These are phyloP conservation scores for Drosophila emarginata DNA, from an alignment of 2,888 invertebrate genomes.

Conservation along the genomic window DNA sequence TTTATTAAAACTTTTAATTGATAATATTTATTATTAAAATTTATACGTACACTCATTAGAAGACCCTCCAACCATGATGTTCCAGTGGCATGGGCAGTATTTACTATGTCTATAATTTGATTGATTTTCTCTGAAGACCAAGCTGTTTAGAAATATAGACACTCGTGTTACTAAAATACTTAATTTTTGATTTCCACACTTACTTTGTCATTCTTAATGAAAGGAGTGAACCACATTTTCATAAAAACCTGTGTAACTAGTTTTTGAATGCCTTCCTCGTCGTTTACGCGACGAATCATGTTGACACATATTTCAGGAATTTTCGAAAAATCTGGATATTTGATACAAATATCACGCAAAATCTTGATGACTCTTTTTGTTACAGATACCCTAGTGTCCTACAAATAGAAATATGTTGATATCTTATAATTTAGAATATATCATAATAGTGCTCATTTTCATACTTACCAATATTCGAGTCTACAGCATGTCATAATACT, in stretches of 20 bases:
- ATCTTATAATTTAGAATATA: background rate
- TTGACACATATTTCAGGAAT: conserved; percentile 99
- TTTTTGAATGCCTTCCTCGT: conserved; percentile 98
- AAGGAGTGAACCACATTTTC: conserved; percentile 99
- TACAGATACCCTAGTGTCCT: conserved; percentile 98
- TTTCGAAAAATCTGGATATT: conserved; percentile 97
- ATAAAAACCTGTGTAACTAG: conserved; percentile 99
- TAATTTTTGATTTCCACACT: conserved; percentile 8
- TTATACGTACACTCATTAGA: conserved; percentile 90
- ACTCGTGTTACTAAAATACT: background rate
- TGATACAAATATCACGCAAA: conserved; percentile 98
- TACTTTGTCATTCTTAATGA: conserved; percentile 85
- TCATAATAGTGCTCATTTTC: background rate
- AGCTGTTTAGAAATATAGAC: conserved; percentile 58
- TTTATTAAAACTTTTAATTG: too few species aligned
- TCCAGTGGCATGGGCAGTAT: conserved; percentile 93
- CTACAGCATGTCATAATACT: conserved; percentile 98
- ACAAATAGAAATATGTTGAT: background rate
- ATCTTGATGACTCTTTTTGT: conserved; percentile 99
- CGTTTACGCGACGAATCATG: conserved; percentile 98
- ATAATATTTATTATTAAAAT: too few species aligned
- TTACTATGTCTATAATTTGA: conserved; percentile 98
- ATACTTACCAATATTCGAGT: conserved; percentile 89
- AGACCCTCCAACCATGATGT: conserved; percentile 98
- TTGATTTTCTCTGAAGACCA: conserved; percentile 89